Evolutionary conservation across 2,797 vertebrate species (phyloP).

Genomic region (Tiaroga cobitis): DNA sequence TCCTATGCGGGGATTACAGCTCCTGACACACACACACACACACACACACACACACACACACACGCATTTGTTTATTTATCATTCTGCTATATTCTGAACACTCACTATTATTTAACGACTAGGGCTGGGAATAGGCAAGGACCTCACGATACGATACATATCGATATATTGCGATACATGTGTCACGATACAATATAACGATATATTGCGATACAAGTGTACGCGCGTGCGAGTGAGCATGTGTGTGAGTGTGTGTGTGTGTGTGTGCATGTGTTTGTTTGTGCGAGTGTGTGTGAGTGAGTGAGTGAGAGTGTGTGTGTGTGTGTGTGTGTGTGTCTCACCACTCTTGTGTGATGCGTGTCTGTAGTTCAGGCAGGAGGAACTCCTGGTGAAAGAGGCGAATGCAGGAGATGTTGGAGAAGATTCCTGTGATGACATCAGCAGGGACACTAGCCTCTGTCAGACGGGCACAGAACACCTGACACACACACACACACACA

Average conservation of each 20-base stretch:
- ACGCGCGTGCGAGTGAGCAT: too few relatives aligned
- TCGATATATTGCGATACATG: too few relatives aligned
- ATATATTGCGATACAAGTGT: background rate
- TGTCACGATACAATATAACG: too few relatives aligned
- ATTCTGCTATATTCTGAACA: constrained; percentile 1
- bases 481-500: constrained; percentile 22
- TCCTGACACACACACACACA: constrained; percentile 75
- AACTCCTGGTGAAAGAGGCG: constrained; percentile 95
- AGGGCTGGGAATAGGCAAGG: too few relatives aligned
- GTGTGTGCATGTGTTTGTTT: background rate
- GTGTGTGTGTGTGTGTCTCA: constrained; percentile 65
- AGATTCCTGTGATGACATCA: constrained; percentile 95
- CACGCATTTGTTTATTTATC: background rate
- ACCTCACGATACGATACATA: too few relatives aligned
- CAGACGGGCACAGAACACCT: constrained; percentile 96
- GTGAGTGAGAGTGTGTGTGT: background rate
- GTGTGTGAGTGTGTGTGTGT: too few relatives aligned
- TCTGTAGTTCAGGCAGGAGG: constrained; percentile 92
- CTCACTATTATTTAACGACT: too few relatives aligned
- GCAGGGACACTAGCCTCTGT: constrained; percentile 86
- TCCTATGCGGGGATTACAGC: constrained; percentile 89
- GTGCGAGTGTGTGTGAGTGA: background rate
- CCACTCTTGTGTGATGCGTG: constrained; percentile 93
- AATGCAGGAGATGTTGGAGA: constrained; percentile 99
- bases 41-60: background rate